Conservation (phyloP, 2,113 vertebrate genomes). For the Engraulis encrasicolus region DNA sequence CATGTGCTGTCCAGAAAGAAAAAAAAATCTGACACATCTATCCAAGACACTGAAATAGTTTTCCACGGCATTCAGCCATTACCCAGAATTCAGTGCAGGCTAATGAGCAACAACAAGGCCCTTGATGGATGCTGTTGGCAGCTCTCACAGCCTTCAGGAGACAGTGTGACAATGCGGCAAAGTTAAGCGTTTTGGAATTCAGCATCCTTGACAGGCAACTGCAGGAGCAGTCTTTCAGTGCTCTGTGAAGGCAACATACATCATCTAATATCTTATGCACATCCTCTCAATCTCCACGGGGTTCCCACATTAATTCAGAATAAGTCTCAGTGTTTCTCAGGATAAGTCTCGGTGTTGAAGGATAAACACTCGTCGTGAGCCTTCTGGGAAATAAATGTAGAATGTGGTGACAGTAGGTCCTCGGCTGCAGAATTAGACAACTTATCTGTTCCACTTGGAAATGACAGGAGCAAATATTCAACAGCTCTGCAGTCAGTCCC, state of each 20-base stretch:
- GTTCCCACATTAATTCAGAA: constrained; percentile 44
- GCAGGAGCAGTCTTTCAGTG: not conserved
- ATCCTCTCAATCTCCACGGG: constrained; percentile 27
- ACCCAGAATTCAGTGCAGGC: constrained; percentile 13
- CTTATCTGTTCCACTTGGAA: not conserved
- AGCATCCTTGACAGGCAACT: constrained; percentile 36
- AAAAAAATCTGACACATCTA: not conserved
- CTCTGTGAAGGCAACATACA: constrained; percentile 25
- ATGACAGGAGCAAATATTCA: not conserved
- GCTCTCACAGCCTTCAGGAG: constrained; percentile 8
- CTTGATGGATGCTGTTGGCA: constrained; percentile 30
- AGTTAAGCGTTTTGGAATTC: constrained; percentile 30
- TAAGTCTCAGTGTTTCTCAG: constrained; percentile 38
- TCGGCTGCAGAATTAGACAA: constrained; percentile 2
- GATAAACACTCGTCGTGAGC: constrained; percentile 24
- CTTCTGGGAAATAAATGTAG: constrained; percentile 28
- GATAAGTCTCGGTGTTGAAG: constrained; percentile 32
- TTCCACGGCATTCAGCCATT: constrained; percentile 16
- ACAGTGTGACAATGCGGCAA: constrained; percentile 29
- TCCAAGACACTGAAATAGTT: not conserved
- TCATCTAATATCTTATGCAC: constrained; percentile 39
- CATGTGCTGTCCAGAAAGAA: not conserved
- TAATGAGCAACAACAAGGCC: constrained; percentile 31
- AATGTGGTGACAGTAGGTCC: constrained; percentile 7
- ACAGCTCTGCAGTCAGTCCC: not conserved